Evolutionary conservation across 2,888 invertebrate genomes (phyloP), one percentile per base, ranked within the genome.

Genomic region (Plemyria rubiginata): DNA sequence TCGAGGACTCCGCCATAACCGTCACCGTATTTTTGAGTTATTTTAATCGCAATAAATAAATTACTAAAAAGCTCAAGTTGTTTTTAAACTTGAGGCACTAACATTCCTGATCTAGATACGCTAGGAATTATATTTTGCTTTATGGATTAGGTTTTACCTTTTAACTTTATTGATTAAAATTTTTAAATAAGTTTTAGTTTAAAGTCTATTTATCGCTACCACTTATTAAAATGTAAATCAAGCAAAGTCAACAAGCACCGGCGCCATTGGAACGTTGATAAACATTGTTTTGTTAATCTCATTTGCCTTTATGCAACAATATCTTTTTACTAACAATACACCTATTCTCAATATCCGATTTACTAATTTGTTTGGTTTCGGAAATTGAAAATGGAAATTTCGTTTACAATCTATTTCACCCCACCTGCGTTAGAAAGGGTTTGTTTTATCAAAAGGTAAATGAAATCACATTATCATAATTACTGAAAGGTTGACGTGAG

Each of bases 281-380:
- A 68, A 64, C 62, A 65, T 62, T 64, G 48, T 65, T 67, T 59
- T 66, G 66, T 62, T 65, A 67, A 63, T 60, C 59, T 53, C 29
- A 38, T 58, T 65, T 60, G 58, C 16, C n/a, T n/a, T n/a, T n/a
- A n/a, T n/a, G 48, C 41, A 46, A 22, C n/a, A 40, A 54, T 57
- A 57, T 57, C 49, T 55, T 54, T 22, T 22, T 22, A 22, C 22
- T 22, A 22, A 22, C 22, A 22, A 22, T 22, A 22, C 22, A 22
- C 22, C 22, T 22, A 22, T 22, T 22, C 22, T 22, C 22, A 22
- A 22, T 22, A 54, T 41, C 46, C 52, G 11, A 46, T 46, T 48
- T 32, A 22, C 22, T 43, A 56, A 60, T 55, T 56, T 60, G 45
- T 54, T 61, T 61, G 46, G 50, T 41, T 52, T 51, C 45, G 8